Percentiles rank a stretch among this genome's conserved stretches.
Evolutionary conservation across 2,797 vertebrate species (phyloP).

Genomic region (Myiothlypis coronata): DNA sequence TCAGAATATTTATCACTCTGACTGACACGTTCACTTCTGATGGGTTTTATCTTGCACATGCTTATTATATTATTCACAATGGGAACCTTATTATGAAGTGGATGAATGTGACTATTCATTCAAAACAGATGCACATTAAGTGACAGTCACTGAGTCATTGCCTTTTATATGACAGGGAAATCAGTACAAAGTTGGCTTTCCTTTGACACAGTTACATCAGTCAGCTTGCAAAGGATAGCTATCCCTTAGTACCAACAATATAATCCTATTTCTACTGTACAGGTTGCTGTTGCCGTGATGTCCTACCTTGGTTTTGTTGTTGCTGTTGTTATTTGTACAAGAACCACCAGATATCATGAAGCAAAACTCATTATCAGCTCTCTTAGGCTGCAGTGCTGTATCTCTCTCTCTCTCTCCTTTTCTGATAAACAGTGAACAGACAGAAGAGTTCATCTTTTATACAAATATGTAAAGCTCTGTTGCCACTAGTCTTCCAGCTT

Average conservation of each 20-base stretch:
- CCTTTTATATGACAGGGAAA: constrained; percentile 54
- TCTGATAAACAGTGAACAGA: constrained; percentile 28
- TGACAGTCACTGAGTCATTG: constrained; percentile 53
- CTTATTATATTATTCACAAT: constrained; percentile 43
- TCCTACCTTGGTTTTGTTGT: not conserved
- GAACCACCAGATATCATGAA: not conserved
- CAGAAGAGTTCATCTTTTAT: constrained; percentile 34
- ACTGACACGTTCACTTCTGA: not conserved
- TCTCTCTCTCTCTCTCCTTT: not conserved
- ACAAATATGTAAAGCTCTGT: constrained; percentile 52
- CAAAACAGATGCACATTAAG: constrained; percentile 37
- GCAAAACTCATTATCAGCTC: constrained; percentile 14
- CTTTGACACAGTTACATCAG: constrained; percentile 39
- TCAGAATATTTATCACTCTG: constrained; percentile 17
- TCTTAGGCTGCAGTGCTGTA: not conserved
- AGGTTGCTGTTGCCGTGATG: not conserved
- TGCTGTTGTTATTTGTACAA: not conserved
- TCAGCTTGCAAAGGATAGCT: constrained; percentile 41
- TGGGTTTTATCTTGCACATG: constrained; percentile 37
- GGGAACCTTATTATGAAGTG: constrained; percentile 28
- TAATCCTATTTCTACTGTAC: not conserved
- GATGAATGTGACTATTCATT: constrained; percentile 23
- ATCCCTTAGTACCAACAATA: not conserved
- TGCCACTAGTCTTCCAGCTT: constrained; percentile 50
- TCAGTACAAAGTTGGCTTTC: constrained; percentile 41